Evolutionary conservation across 1,140 invertebrate species (phyloP).

Genomic region (Habropoda laboriosa): DNA sequence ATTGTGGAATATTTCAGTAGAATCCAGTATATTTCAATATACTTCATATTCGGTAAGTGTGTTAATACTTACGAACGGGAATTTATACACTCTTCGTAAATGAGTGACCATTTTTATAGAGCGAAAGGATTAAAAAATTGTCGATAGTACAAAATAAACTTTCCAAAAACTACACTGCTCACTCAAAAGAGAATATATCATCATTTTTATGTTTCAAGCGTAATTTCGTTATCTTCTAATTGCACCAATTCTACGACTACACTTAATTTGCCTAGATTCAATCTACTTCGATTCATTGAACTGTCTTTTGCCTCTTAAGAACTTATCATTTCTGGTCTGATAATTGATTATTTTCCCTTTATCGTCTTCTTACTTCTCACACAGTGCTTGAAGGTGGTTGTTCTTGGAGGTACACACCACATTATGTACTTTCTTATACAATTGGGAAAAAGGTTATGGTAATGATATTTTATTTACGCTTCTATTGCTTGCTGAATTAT

Average conservation of each 20-base stretch:
- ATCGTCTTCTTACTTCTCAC: not conserved
- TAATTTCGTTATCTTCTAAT: not conserved
- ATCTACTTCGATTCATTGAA: not conserved
- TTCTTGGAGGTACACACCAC: not conserved
- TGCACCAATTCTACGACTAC: not conserved
- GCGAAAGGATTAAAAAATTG: too few species aligned
- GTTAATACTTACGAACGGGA: too few species aligned
- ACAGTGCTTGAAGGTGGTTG: not conserved
- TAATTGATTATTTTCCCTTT: not conserved
- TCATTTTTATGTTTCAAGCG: too few species aligned
- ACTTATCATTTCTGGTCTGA: not conserved
- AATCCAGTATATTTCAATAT: too few species aligned
- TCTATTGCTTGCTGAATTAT: constrained; percentile 7
- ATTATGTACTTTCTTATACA: not conserved
- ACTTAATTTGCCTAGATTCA: not conserved
- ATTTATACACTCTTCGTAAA: too few species aligned
- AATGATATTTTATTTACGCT: not conserved
- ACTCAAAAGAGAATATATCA: too few species aligned
- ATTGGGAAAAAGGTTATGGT: not conserved
- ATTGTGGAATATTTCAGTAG: too few species aligned
- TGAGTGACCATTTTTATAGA: too few species aligned
- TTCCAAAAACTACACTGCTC: too few species aligned
- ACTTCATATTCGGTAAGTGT: too few species aligned
- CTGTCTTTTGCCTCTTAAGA: not conserved
- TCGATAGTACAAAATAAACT: too few species aligned